These are phyloP conservation scores for Peribatodes rhomboidaria DNA, from an alignment of 2,888 invertebrate genomes.

Conservation along the genomic window DNA sequence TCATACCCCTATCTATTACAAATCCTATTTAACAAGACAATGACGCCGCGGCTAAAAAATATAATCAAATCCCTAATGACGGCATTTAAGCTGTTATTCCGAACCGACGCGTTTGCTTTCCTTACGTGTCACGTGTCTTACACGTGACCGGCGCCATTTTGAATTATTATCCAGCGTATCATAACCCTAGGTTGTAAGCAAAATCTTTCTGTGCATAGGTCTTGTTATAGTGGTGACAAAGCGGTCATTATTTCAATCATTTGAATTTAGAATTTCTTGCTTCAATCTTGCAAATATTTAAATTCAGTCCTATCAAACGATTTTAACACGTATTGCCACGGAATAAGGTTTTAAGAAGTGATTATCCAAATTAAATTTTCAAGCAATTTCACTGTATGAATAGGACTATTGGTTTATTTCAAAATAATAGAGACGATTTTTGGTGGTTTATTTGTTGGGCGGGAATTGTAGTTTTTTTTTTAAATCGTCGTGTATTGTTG, in stretches of 20 bases:
- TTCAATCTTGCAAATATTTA: conserved; percentile 32
- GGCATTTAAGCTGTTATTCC: conserved; percentile 82
- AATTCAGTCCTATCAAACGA: conserved; percentile 29
- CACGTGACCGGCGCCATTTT: conserved; percentile 78
- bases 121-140: conserved; percentile 74
- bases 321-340: conserved; percentile 36
- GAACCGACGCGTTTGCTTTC: conserved; percentile 79
- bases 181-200: conserved; percentile 39
- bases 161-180: conserved; percentile 55
- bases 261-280: conserved; percentile 71
- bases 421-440: conserved; percentile 49
- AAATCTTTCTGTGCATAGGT: conserved; percentile 18
- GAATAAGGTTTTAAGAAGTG: background rate
- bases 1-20: conserved; percentile 77
- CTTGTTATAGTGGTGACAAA: conserved; percentile 55
- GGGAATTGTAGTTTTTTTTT: conserved; percentile 53
- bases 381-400: conserved; percentile 62
- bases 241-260: conserved; percentile 76
- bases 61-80: conserved; percentile 80
- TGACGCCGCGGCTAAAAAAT: conserved; percentile 60
- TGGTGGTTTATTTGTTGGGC: conserved; percentile 64
- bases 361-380: conserved; percentile 37
- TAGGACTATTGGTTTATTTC: conserved; percentile 61
- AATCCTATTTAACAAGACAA: conserved; percentile 74
- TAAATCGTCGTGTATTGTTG: conserved; percentile 66